Conservation (phyloP, 2,113 vertebrate species). For the Pseudorectes ferrugineus region DNA sequence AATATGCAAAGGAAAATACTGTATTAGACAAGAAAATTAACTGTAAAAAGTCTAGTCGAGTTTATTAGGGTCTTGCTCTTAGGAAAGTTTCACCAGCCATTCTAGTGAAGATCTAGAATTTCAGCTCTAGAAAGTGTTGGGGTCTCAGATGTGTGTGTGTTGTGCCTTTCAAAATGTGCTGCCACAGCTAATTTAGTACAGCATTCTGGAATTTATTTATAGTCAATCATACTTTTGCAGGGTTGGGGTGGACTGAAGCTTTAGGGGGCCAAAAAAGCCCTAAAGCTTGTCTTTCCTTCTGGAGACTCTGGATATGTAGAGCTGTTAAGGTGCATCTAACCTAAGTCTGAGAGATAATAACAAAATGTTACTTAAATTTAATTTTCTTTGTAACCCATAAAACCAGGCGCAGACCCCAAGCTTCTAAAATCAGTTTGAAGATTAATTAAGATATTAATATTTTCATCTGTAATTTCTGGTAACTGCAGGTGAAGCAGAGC, state of each 20-base stretch:
- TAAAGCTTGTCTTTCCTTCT: background rate
- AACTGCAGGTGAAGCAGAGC: background rate
- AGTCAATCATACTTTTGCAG: background rate
- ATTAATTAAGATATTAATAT: background rate
- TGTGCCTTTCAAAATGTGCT: background rate
- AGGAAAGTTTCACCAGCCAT: background rate
- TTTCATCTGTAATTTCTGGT: background rate
- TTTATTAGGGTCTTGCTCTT: background rate
- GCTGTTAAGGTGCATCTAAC: background rate
- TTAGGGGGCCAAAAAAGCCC: background rate
- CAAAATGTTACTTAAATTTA: background rate
- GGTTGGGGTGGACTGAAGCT: background rate
- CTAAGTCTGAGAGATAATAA: background rate
- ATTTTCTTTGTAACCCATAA: background rate
- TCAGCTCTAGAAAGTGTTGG: background rate
- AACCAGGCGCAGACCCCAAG: background rate
- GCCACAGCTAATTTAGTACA: background rate
- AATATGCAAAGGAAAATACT: background rate
- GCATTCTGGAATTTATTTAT: background rate
- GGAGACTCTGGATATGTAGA: background rate
- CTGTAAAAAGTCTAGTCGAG: background rate
- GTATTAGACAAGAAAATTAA: background rate
- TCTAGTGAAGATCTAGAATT: background rate
- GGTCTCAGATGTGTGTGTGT: background rate
- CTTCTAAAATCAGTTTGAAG: background rate